These are phyloP conservation scores for Sisyra terminalis DNA, from an alignment of 2,888 invertebrate species.

Conservation along the genomic window DNA sequence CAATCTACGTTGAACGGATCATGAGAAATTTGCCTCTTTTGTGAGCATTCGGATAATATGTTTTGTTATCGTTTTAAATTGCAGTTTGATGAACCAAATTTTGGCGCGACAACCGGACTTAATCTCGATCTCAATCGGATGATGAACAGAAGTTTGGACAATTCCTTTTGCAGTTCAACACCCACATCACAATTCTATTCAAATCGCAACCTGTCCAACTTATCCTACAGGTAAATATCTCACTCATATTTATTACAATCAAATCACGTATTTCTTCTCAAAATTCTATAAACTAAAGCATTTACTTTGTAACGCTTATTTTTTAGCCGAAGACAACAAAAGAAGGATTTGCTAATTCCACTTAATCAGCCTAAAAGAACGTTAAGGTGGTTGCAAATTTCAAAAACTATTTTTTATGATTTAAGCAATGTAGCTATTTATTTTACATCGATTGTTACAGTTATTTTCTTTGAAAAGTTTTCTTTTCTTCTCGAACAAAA, in stretches of 20 bases:
- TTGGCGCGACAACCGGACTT: not conserved
- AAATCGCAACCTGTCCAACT: slow-evolving; percentile 1
- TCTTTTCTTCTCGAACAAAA: too few relatives aligned
- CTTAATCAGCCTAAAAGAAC: too few relatives aligned
- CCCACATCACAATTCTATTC: slow-evolving; percentile 9
- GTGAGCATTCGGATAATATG: not conserved
- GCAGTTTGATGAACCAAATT: slow-evolving; percentile 6
- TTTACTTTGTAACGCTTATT: too few relatives aligned
- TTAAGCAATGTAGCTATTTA: too few relatives aligned
- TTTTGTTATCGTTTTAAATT: not conserved
- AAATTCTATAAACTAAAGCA: too few relatives aligned
- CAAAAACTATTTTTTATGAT: too few relatives aligned
- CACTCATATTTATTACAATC: not conserved
- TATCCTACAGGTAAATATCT: slow-evolving; percentile 4
- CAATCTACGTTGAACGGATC: too few relatives aligned
- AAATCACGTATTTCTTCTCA: not conserved
- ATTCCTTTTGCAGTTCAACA: slow-evolving; percentile 9
- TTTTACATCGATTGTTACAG: too few relatives aligned
- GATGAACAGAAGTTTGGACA: slow-evolving; percentile 11
- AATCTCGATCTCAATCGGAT: slow-evolving; percentile 5
- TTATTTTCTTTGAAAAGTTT: too few relatives aligned
- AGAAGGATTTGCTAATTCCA: too few relatives aligned
- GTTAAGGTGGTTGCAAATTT: too few relatives aligned
- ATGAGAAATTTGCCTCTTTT: not conserved
- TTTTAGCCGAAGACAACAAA: too few relatives aligned